Evolutionary conservation across 2,888 invertebrate species (phyloP).

Genomic region (Eueremaeus valkanovi): DNA sequence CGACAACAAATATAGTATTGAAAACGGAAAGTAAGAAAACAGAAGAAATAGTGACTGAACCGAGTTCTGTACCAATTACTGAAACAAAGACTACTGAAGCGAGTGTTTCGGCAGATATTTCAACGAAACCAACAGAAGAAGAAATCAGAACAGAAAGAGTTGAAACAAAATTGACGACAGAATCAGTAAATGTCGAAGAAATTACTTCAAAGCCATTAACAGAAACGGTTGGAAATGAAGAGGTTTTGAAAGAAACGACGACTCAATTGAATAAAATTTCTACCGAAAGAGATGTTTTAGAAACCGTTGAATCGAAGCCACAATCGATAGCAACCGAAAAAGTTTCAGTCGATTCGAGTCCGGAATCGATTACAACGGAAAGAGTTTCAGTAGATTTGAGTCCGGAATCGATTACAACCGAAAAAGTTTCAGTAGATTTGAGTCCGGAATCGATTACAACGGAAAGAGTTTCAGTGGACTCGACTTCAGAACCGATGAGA

Average conservation of each 20-base stretch:
- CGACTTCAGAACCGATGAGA: background rate
- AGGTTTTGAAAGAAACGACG: background rate
- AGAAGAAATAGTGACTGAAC: background rate
- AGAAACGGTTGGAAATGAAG: background rate
- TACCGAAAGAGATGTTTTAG: background rate
- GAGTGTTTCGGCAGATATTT: background rate
- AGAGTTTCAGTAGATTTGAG: background rate
- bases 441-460: background rate
- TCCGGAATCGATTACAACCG: background rate
- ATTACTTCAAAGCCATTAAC: background rate
- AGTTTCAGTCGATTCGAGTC: background rate
- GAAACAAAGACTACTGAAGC: background rate
- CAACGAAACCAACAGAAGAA: background rate
- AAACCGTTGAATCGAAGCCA: background rate
- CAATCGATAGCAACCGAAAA: background rate
- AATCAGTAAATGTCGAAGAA: background rate
- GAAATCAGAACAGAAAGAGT: background rate
- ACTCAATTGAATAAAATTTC: conserved; percentile 8
- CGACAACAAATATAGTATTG: too few species aligned
- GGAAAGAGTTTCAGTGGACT: background rate
- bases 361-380: background rate
- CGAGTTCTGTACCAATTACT: background rate
- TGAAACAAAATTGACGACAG: background rate
- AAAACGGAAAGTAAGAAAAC: too few species aligned
- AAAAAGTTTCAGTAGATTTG: background rate